These are phyloP conservation scores for Oligia fasciuncula DNA, from an alignment of 2,888 invertebrate genomes.

Conservation along the genomic window DNA sequence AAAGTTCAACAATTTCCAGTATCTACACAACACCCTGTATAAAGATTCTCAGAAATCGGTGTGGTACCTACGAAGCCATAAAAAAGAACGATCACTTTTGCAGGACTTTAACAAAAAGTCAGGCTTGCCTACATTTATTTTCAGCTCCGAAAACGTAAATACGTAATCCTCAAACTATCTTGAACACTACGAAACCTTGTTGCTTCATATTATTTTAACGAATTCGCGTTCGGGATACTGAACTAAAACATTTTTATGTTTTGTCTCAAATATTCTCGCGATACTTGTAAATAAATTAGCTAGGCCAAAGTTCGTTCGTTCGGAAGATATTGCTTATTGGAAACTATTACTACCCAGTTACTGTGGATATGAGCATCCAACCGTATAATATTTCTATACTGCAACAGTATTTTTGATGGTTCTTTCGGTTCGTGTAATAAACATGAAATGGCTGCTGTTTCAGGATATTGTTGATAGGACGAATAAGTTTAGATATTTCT, in stretches of 20 bases:
- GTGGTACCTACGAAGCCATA: not conserved
- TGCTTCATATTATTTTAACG: slow-evolving; percentile 3
- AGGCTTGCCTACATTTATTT: not conserved
- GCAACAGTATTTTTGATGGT: slow-evolving; percentile 64
- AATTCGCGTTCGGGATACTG: slow-evolving; percentile 23
- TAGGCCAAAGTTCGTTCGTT: slow-evolving; percentile 70
- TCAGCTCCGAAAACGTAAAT: not conserved
- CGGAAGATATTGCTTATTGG: slow-evolving; percentile 84
- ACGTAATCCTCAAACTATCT: not conserved
- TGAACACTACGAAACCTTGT: not conserved
- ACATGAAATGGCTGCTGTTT: slow-evolving; percentile 56
- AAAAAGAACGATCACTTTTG: not conserved
- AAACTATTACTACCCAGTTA: slow-evolving; percentile 76
- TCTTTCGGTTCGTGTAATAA: slow-evolving; percentile 55
- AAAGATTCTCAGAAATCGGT: no score
- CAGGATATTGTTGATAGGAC: slow-evolving; percentile 46
- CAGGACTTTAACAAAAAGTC: not conserved
- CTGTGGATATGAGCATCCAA: slow-evolving; percentile 71
- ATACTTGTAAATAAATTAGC: slow-evolving; percentile 77
- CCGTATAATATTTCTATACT: slow-evolving; percentile 73
- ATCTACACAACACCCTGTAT: not conserved
- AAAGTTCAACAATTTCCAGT: not conserved
- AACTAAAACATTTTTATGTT: slow-evolving; percentile 39
- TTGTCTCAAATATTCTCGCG: slow-evolving; percentile 52
- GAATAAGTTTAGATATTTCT: slow-evolving; percentile 37